Conservation (phyloP, 2,113 vertebrate species). For the Lepisosteus osseus region DNA sequence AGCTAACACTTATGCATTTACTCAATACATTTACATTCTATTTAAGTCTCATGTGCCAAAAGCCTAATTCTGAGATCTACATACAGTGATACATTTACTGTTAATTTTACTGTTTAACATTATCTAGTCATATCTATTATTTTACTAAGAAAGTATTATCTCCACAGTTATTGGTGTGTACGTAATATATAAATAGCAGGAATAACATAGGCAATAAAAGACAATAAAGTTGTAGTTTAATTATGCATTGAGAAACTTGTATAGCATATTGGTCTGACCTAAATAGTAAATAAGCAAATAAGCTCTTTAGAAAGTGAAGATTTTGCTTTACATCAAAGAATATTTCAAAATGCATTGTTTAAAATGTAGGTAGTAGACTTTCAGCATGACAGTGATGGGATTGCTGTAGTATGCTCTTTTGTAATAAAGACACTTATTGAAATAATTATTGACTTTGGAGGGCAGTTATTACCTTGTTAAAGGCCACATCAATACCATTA, state of each 20-base stretch:
- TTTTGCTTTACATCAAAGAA: constrained; percentile 75
- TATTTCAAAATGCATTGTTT: constrained; percentile 69
- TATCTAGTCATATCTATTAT: too few species aligned
- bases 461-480: constrained; percentile 68
- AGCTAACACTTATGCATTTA: too few species aligned
- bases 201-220: too few species aligned
- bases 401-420: constrained; percentile 65
- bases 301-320: constrained; percentile 41
- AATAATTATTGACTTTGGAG: constrained; percentile 72
- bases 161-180: too few species aligned
- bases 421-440: constrained; percentile 69
- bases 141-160: too few species aligned
- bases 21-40: too few species aligned
- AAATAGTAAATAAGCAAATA: constrained; percentile 64
- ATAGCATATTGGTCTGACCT: constrained; percentile 68
- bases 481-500: constrained; percentile 71
- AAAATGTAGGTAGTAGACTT: constrained; percentile 55
- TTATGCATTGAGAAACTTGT: constrained; percentile 56
- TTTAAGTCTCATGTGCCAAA: too few species aligned
- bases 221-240: constrained; percentile 49
- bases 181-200: too few species aligned
- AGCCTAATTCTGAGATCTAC: too few species aligned
- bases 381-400: constrained; percentile 55
- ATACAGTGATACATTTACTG: too few species aligned
- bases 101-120: too few species aligned